A percentile compares a stretch with the other conserved stretches of the same genome.
These are phyloP conservation scores for Drosophila sp. DNA, from an alignment of 1,140 invertebrate genomes.

Conservation along the genomic window DNA sequence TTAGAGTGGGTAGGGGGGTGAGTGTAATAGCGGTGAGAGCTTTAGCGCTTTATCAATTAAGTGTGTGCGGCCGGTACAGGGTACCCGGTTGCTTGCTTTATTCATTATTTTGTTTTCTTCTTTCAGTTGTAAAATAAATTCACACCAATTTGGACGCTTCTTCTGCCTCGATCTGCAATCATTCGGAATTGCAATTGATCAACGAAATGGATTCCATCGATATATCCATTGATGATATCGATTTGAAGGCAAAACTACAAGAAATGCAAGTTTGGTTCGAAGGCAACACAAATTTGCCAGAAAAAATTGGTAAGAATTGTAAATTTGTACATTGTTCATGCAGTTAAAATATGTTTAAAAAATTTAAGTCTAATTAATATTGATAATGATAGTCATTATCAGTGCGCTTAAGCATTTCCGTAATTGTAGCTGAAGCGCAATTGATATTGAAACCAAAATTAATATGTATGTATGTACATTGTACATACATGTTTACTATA, in stretches of 20 bases:
- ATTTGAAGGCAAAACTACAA: conserved; percentile 43
- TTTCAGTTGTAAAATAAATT: conserved; percentile 31
- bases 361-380: neutral
- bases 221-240: neutral
- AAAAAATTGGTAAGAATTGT: conserved; percentile 67
- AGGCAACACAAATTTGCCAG: conserved; percentile 63
- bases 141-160: conserved; percentile 28
- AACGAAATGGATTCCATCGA: neutral
- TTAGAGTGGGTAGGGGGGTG: neutral
- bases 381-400: conserved; percentile 8
- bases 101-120: neutral
- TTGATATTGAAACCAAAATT: neutral
- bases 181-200: neutral
- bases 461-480: neutral
- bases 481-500: neutral
- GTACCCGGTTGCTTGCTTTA: neutral
- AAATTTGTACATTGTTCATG: no score
- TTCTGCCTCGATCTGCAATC: neutral
- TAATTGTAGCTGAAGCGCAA: neutral
- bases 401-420: neutral
- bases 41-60: conserved; percentile 51
- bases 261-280: conserved; percentile 68
- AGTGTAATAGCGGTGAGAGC: conserved; percentile 1
- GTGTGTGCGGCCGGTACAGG: neutral
- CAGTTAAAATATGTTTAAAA: neutral